phyloP scores from a whole-genome alignment of 2,113 vertebrate genomes.

The Oryzias curvinotus region DNA sequence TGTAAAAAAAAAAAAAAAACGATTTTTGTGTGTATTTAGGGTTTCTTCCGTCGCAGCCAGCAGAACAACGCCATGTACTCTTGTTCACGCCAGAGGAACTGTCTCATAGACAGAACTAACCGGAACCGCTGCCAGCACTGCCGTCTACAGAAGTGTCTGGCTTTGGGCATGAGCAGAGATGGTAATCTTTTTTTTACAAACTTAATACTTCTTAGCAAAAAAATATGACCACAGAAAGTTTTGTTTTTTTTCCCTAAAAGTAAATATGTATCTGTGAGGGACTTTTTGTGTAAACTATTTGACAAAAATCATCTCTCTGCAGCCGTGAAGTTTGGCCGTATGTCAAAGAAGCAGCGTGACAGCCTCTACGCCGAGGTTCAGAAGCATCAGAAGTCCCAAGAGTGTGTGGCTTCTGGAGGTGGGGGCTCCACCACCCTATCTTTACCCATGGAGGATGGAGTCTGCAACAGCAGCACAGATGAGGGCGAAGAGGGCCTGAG shows the following conservation, averaged over 20 bases:
- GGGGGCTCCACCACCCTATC: constrained; percentile 75
- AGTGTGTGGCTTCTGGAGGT: constrained; percentile 64
- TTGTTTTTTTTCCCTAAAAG: neutral
- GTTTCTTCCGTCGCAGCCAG: constrained; percentile 91
- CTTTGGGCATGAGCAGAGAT: constrained; percentile 90
- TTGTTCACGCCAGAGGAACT: constrained; percentile 90
- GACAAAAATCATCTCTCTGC: constrained; percentile 18
- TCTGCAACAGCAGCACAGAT: constrained; percentile 64
- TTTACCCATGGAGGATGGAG: constrained; percentile 74
- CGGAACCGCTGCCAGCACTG: constrained; percentile 91
- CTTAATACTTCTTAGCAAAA: neutral
- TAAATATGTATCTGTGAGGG: neutral
- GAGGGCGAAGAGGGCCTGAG: constrained; percentile 65
- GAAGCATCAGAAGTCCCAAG: constrained; percentile 90
- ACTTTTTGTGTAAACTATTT: neutral
- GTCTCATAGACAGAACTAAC: constrained; percentile 90
- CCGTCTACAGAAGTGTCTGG: constrained; percentile 85
- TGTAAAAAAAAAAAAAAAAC: neutral
- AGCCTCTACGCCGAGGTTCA: constrained; percentile 92
- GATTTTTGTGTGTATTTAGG: constrained; percentile 65
- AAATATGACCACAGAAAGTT: neutral
- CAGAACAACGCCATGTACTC: constrained; percentile 94
- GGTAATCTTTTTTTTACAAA: constrained; percentile 73
- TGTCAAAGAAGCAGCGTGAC: constrained; percentile 94
- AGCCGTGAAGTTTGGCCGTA: constrained; percentile 94